phyloP scores from a whole-genome alignment of 2,113 vertebrate species.

The Nannobrachium achirus region DNA sequence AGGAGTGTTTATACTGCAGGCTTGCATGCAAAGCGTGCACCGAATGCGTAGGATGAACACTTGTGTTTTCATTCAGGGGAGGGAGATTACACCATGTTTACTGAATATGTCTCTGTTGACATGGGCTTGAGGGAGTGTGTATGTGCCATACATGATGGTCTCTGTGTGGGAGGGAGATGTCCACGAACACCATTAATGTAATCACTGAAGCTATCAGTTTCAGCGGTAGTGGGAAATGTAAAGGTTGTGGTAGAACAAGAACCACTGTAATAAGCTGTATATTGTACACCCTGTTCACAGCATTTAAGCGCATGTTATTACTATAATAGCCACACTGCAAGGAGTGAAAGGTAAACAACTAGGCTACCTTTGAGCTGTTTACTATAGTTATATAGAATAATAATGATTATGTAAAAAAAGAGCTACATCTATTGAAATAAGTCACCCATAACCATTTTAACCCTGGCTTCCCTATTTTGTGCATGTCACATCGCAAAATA shows the following conservation, averaged over 20 bases:
- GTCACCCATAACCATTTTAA: no score
- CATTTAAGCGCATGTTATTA: no score
- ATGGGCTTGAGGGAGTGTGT: slow-evolving; percentile 14
- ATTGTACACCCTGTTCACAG: no score
- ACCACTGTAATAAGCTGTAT: no score
- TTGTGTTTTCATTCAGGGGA: slow-evolving; percentile 31
- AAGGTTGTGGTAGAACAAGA: neutral
- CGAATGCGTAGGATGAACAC: slow-evolving; percentile 23
- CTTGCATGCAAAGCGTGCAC: slow-evolving; percentile 13
- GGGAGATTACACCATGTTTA: slow-evolving; percentile 7
- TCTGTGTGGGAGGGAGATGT: slow-evolving; percentile 4
- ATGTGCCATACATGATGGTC: slow-evolving; percentile 8
- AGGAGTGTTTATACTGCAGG: slow-evolving; percentile 40
- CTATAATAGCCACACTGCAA: no score
- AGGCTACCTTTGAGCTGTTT: no score
- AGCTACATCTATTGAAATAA: no score
- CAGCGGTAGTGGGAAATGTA: neutral
- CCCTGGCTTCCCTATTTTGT: no score
- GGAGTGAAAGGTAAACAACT: no score
- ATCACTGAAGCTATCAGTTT: slow-evolving; percentile 8
- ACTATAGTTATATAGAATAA: no score
- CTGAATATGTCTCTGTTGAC: slow-evolving; percentile 12
- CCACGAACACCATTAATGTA: neutral
- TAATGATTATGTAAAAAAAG: no score
- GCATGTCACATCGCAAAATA: no score